Evolutionary conservation across 2,797 vertebrate species (phyloP).

Genomic region (Pterois miles): DNA sequence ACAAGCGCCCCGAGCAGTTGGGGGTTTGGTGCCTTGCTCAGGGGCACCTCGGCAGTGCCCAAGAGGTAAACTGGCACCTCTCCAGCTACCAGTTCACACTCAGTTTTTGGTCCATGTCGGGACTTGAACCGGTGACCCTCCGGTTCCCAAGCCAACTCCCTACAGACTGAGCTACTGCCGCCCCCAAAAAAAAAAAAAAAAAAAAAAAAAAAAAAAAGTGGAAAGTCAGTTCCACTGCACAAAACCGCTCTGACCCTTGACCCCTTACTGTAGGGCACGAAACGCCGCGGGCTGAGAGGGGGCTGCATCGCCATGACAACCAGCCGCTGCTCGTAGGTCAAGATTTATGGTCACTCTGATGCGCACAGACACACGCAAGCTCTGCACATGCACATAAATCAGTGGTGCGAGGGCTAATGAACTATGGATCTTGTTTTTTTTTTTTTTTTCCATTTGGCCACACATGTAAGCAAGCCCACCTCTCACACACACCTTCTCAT

Average conservation of each 20-base stretch:
- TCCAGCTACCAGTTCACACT: too few relatives aligned
- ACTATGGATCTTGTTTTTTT: slow-evolving; percentile 53
- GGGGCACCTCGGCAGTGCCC: too few relatives aligned
- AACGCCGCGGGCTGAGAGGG: slow-evolving; percentile 41
- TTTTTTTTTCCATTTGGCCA: slow-evolving; percentile 25
- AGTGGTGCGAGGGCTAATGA: slow-evolving; percentile 46
- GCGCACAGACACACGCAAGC: slow-evolving; percentile 31
- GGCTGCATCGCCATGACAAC: slow-evolving; percentile 62
- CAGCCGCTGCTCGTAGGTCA: slow-evolving; percentile 45
- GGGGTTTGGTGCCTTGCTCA: too few relatives aligned
- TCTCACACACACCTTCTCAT: slow-evolving; percentile 14
- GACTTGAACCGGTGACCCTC: too few relatives aligned
- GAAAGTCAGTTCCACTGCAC: slow-evolving; percentile 40
- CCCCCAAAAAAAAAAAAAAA: too few relatives aligned
- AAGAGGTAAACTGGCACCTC: too few relatives aligned
- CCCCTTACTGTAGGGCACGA: slow-evolving; percentile 53
- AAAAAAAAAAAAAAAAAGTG: too few relatives aligned
- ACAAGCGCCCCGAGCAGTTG: too few relatives aligned
- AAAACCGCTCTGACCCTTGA: slow-evolving; percentile 62
- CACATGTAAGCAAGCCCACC: slow-evolving; percentile 21
- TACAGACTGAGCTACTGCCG: too few relatives aligned
- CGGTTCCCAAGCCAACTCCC: too few relatives aligned
- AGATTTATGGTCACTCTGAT: slow-evolving; percentile 60
- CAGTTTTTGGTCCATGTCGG: too few relatives aligned
- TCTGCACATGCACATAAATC: slow-evolving; percentile 33